phyloP scores from a whole-genome alignment of 2,797 vertebrate species.

The Argyrosomus regius region DNA sequence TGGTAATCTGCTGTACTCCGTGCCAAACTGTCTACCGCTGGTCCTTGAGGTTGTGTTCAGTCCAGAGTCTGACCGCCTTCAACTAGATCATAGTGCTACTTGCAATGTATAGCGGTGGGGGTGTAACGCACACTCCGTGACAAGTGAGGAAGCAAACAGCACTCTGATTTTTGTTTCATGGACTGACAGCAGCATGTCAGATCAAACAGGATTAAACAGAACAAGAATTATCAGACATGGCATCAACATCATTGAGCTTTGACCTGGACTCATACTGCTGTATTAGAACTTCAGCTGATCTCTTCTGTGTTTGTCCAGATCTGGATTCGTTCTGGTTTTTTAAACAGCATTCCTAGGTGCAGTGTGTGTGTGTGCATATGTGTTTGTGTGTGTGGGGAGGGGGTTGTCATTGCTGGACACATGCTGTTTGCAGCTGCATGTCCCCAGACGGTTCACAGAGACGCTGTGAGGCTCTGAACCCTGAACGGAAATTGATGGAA shows the following conservation, averaged over 20 bases:
- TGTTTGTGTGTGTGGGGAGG: constrained; percentile 10
- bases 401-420: constrained; percentile 57
- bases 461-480: constrained; percentile 13
- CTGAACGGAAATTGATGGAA: not conserved
- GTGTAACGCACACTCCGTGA: no score
- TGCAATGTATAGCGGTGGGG: no score
- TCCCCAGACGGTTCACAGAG: constrained; percentile 26
- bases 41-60: no score
- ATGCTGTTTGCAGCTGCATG: constrained; percentile 76
- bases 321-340: constrained; percentile 20
- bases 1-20: no score
- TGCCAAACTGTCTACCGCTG: no score
- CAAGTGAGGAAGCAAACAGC: no score
- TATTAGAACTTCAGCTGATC: not conserved
- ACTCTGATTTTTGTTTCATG: no score
- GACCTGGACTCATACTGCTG: constrained; percentile 12
- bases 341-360: constrained; percentile 43
- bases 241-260: constrained; percentile 12
- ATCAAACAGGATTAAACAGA: not conserved
- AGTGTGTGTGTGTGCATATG: constrained; percentile 25
- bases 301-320: constrained; percentile 44
- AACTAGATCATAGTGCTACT: no score
- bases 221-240: not conserved
- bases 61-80: no score
- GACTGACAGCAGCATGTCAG: not conserved